Percentiles rank a stretch among this genome's conserved stretches.
phyloP scores from a whole-genome alignment of 2,888 invertebrate genomes.

The Ichneumoninae sp. region DNA sequence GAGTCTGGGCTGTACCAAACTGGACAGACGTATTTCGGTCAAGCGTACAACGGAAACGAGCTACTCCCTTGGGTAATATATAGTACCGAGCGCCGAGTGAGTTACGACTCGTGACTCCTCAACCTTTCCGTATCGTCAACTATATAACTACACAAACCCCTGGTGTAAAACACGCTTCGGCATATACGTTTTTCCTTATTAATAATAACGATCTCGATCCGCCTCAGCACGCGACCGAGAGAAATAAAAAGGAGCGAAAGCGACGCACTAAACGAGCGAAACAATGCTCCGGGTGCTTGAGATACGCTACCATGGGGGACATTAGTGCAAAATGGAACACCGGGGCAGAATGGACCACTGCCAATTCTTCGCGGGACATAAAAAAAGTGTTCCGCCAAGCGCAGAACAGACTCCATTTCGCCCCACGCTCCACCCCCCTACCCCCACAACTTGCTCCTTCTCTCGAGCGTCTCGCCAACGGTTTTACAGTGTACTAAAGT shows the following conservation, averaged over 20 bases:
- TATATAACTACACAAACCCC: neutral
- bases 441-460: neutral
- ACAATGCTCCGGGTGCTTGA: neutral
- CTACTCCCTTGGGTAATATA: slow-evolving; percentile 62
- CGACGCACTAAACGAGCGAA: slow-evolving; percentile 5
- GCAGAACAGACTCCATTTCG: too few relatives aligned
- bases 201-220: slow-evolving; percentile 48
- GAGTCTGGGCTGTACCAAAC: slow-evolving; percentile 38
- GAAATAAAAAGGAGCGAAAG: neutral
- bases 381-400: neutral
- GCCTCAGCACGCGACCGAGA: slow-evolving; percentile 21
- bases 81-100: slow-evolving; percentile 57
- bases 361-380: neutral
- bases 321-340: neutral
- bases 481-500: slow-evolving; percentile 33
- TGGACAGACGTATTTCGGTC: slow-evolving; percentile 67
- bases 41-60: slow-evolving; percentile 67
- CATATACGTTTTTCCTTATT: slow-evolving; percentile 41
- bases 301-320: neutral
- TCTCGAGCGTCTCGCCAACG: slow-evolving; percentile 8
- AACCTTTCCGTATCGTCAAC: slow-evolving; percentile 4
- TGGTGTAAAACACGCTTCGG: slow-evolving; percentile 16
- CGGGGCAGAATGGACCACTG: neutral
- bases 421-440: too few relatives aligned
- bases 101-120: slow-evolving; percentile 55